These are phyloP conservation scores for Atta texana DNA, from an alignment of 1,140 invertebrate genomes.

Conservation along the genomic window DNA sequence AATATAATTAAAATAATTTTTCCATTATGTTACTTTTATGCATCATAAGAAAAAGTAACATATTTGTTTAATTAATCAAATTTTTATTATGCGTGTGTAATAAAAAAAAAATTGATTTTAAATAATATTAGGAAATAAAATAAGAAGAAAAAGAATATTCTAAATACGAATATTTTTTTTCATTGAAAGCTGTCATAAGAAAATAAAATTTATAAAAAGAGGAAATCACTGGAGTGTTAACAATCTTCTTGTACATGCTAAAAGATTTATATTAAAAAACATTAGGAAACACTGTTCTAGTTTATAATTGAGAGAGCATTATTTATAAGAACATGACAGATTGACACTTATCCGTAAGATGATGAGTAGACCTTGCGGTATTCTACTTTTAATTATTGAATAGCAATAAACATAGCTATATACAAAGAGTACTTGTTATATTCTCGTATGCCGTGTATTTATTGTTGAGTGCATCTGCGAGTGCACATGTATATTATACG, in stretches of 20 bases:
- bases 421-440: conserved; percentile 51
- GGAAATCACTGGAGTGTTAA: neutral
- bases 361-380: conserved; percentile 6
- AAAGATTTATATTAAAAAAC: conserved; percentile 3
- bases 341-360: neutral
- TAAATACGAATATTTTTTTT: neutral
- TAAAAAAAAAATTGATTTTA: neutral
- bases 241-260: neutral
- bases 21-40: neutral
- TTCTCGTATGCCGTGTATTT: conserved; percentile 53
- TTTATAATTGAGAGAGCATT: conserved; percentile 32
- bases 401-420: conserved; percentile 58
- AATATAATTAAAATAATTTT: conserved; percentile 3
- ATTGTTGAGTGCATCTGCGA: conserved; percentile 46
- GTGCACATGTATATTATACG: conserved; percentile 49
- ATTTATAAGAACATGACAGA: conserved; percentile 19
- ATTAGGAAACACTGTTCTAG: conserved; percentile 40
- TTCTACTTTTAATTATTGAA: conserved; percentile 41
- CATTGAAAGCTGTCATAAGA: neutral
- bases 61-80: conserved; percentile 17
- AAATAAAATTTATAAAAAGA: conserved; percentile 3
- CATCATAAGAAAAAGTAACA: neutral
- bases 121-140: neutral
- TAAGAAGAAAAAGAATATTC: neutral
- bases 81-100: neutral